Evolutionary conservation across 2,888 invertebrate genomes (phyloP), one percentile per base, ranked within the genome.

Genomic region (Fragum sueziense): DNA sequence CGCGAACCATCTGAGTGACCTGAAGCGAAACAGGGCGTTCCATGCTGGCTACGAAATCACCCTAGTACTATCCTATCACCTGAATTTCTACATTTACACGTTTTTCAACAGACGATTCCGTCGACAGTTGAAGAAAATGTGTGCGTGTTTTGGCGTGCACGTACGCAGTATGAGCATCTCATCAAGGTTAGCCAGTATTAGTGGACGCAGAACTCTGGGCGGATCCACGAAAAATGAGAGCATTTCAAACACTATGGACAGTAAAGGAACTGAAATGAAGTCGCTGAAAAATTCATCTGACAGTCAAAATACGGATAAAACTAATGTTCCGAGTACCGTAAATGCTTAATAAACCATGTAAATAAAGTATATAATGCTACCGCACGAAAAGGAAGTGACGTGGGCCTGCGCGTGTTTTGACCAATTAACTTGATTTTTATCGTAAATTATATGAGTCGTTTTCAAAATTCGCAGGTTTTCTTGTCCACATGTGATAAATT

Each of bases 71-170:
- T 75, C 75, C 20, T 83, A 78, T 52, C 77, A 83, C 51, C 57
- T 74, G 20, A 83, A 83, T 54, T 83, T 83, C 57, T 83, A 79
- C 75, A 77, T 83, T 20, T 83, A 80, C 51, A 70, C 72, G 11
- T 27, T 76, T 7, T 59, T 83, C 54, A 67, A 77, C 7, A 59
- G 65, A 17, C 65, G 68, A n/a, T 80, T 83, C 41, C 70, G 70
- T 51, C 65, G 33, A 6, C 29, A 25, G 11, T 68, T 59, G 14
- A 71, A 33, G 54, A 54, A 33, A 54, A 52, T 25, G 51, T 54
- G 52, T n/a, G 57, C 29, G 9, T 57, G 57, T 14, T 47, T 47
- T n/a, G 47, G 47, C 14, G 47, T 47, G 25, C 27, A 29, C 57
- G 1, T 57, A 29, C 25, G 57, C 25, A 57, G 20, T 17, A 25